Conservation (phyloP, 2,797 vertebrate species). For the Cygnus olor region DNA sequence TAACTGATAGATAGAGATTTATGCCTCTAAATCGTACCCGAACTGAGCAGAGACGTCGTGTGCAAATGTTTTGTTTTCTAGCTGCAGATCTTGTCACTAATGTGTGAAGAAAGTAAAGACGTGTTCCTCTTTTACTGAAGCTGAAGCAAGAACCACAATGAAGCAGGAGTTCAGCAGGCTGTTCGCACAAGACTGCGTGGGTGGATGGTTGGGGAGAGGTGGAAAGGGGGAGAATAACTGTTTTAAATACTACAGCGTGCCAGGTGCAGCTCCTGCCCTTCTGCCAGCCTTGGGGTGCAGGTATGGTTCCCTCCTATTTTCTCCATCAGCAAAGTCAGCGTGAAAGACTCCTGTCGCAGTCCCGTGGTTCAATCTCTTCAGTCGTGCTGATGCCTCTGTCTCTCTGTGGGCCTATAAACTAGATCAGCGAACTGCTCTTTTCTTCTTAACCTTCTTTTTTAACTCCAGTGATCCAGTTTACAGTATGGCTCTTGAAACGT, state of each 20-base stretch:
- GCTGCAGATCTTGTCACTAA: neutral
- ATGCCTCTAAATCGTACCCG: neutral
- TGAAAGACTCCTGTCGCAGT: neutral
- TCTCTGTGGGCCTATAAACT: constrained; percentile 55
- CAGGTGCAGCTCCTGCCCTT: neutral
- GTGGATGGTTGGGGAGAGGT: neutral
- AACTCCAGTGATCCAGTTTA: neutral
- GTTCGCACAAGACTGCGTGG: neutral
- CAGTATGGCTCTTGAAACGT: neutral
- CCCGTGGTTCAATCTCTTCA: neutral
- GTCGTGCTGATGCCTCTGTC: neutral
- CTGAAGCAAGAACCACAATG: constrained; percentile 41
- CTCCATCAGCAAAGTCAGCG: constrained; percentile 16
- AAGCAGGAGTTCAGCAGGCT: neutral
- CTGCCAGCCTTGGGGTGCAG: neutral
- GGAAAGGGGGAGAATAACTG: neutral
- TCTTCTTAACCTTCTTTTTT: constrained; percentile 35
- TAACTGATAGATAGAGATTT: neutral
- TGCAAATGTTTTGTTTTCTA: neutral
- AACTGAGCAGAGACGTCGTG: neutral
- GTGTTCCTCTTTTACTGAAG: constrained; percentile 19
- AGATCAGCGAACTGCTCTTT: constrained; percentile 56
- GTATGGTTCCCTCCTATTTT: neutral
- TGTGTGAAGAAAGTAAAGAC: constrained; percentile 53
- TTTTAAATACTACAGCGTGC: neutral